phyloP scores from a whole-genome alignment of 2,888 invertebrate species.

The Papilio protenor region DNA sequence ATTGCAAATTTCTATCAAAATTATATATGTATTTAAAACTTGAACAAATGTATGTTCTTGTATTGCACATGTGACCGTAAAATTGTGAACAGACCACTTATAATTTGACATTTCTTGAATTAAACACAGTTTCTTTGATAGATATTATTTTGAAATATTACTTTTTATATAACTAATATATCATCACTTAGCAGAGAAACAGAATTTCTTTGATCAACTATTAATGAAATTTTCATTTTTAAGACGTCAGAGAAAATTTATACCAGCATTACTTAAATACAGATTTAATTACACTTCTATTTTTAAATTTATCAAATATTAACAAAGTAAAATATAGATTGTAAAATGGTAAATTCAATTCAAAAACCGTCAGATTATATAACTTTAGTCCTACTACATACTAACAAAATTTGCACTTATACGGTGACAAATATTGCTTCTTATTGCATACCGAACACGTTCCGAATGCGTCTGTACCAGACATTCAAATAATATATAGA shows the following conservation, averaged over 20 bases:
- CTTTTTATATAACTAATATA: background rate
- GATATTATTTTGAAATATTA: too few relatives aligned
- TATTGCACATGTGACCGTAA: constrained; percentile 24
- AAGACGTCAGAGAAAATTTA: too few relatives aligned
- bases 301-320: too few relatives aligned
- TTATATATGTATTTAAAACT: constrained; percentile 41
- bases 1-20: constrained; percentile 38
- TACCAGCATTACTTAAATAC: too few relatives aligned
- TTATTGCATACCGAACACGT: too few relatives aligned
- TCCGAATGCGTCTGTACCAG: too few relatives aligned
- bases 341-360: background rate
- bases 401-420: constrained; percentile 7
- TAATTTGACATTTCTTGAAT: background rate
- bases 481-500: too few relatives aligned
- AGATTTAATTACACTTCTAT: too few relatives aligned
- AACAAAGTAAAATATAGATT: too few relatives aligned
- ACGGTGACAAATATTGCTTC: constrained; percentile 2
- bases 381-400: background rate
- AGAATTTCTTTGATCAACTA: background rate
- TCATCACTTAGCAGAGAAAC: background rate
- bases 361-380: background rate
- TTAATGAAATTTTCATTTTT: too few relatives aligned
- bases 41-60: constrained; percentile 31
- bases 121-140: background rate
- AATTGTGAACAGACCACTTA: background rate